These are phyloP conservation scores for Antheraea yamamai DNA, from an alignment of 2,888 invertebrate species.

Conservation along the genomic window DNA sequence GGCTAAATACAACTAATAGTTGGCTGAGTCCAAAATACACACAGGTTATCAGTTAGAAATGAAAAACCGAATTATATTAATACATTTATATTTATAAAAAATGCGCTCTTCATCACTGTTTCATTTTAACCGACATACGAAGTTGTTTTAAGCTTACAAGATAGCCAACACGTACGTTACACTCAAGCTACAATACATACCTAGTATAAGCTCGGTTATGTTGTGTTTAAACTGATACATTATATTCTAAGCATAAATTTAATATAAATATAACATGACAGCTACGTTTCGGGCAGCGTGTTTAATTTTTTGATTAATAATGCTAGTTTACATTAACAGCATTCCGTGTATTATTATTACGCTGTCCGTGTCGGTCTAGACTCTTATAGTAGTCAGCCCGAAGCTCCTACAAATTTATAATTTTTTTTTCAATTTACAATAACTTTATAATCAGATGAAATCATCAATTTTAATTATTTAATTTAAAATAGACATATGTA, in stretches of 20 bases:
- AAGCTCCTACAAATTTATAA: too few relatives aligned
- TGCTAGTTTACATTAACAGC: background rate
- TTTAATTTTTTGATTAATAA: background rate
- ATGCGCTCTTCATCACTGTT: slow-evolving; percentile 59
- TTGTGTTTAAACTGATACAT: slow-evolving; percentile 1
- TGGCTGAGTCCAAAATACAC: background rate
- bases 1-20: too few relatives aligned
- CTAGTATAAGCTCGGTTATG: slow-evolving; percentile 13
- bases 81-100: slow-evolving; percentile 76
- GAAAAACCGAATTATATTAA: slow-evolving; percentile 46
- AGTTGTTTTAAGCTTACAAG: slow-evolving; percentile 44
- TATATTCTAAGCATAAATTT: background rate
- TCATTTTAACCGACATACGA: slow-evolving; percentile 45
- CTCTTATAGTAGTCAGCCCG: too few relatives aligned
- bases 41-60: slow-evolving; percentile 30
- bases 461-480: background rate
- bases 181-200: slow-evolving; percentile 21
- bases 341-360: too few relatives aligned
- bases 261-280: background rate
- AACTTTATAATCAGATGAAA: too few relatives aligned
- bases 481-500: background rate
- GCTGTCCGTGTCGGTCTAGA: too few relatives aligned
- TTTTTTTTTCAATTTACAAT: too few relatives aligned
- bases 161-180: slow-evolving; percentile 18
- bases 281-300: background rate